These are phyloP conservation scores for Astyanax mexicanus DNA, from an alignment of 2,797 vertebrate species.

Conservation along the genomic window DNA sequence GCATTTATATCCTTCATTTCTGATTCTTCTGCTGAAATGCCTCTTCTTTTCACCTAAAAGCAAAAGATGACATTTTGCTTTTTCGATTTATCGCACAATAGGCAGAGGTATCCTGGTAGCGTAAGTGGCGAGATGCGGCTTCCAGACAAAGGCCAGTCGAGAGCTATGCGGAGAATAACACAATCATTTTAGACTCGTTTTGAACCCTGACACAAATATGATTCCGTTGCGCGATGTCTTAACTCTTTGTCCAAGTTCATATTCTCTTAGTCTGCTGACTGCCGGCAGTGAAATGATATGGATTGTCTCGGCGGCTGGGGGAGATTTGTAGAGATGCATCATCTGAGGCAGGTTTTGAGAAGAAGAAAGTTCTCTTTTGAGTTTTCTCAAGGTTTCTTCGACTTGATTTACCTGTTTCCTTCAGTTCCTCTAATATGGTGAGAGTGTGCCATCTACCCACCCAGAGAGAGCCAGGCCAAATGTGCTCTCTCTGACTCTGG, in stretches of 20 bases:
- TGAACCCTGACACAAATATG: conserved; percentile 27
- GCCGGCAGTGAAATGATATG: not conserved
- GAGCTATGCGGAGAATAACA: not conserved
- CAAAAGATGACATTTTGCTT: conserved; percentile 56
- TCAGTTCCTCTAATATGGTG: too few relatives aligned
- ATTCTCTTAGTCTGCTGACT: not conserved
- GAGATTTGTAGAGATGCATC: not conserved
- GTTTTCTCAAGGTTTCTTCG: not conserved
- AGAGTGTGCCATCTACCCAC: too few relatives aligned
- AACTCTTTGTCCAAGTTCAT: conserved; percentile 21
- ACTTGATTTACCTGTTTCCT: not conserved
- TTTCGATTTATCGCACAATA: conserved; percentile 51
- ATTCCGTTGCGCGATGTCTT: conserved; percentile 8
- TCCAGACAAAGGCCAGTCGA: conserved; percentile 37
- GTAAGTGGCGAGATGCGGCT: conserved; percentile 10
- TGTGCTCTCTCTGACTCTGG: too few relatives aligned
- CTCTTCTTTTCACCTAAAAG: conserved; percentile 43
- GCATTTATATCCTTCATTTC: conserved; percentile 55
- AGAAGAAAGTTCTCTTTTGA: not conserved
- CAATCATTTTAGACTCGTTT: conserved; percentile 4
- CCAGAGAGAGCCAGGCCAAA: too few relatives aligned
- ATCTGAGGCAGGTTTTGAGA: not conserved
- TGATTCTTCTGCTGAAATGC: conserved; percentile 54
- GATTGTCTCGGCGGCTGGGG: not conserved
- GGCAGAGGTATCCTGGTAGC: conserved; percentile 10